These are phyloP conservation scores for Trichopoda pennipes DNA, from an alignment of 2,888 invertebrate genomes.

Conservation along the genomic window DNA sequence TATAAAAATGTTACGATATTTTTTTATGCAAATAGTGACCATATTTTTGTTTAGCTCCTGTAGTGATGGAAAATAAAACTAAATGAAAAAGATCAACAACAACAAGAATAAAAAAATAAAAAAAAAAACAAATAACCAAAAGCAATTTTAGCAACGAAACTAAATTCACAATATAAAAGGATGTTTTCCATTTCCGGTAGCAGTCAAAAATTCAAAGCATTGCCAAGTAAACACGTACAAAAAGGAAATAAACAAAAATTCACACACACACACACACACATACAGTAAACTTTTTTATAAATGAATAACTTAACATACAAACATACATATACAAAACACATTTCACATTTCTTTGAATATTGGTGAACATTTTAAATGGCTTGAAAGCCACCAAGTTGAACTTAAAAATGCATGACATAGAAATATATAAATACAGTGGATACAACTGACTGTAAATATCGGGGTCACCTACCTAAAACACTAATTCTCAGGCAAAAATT, in stretches of 20 bases:
- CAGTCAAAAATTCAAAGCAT: conserved; percentile 60
- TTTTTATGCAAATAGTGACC: conserved; percentile 60
- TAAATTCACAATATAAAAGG: conserved; percentile 23
- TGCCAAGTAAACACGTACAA: conserved; percentile 48
- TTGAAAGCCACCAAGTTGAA: conserved; percentile 67
- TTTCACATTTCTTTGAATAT: background rate
- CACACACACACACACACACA: background rate
- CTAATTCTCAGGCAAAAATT: conserved; percentile 35
- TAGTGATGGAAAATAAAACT: conserved; percentile 20
- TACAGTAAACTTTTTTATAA: conserved; percentile 12
- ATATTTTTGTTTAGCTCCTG: conserved; percentile 53
- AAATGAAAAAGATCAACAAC: conserved; percentile 18
- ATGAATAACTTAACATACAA: conserved; percentile 27
- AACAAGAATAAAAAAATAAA: background rate
- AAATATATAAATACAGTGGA: conserved; percentile 10
- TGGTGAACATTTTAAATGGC: conserved; percentile 61
- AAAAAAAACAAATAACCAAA: conserved; percentile 19
- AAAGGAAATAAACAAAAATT: conserved; percentile 43
- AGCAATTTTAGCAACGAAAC: conserved; percentile 40
- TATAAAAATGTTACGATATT: conserved; percentile 26
- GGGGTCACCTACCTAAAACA: conserved; percentile 58
- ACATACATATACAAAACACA: background rate
- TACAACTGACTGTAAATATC: conserved; percentile 51
- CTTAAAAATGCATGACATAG: conserved; percentile 64
- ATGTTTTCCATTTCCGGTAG: conserved; percentile 64